Evolutionary conservation across 2,888 invertebrate species (phyloP).

Genomic region (Chamaedrilus cognettii): DNA sequence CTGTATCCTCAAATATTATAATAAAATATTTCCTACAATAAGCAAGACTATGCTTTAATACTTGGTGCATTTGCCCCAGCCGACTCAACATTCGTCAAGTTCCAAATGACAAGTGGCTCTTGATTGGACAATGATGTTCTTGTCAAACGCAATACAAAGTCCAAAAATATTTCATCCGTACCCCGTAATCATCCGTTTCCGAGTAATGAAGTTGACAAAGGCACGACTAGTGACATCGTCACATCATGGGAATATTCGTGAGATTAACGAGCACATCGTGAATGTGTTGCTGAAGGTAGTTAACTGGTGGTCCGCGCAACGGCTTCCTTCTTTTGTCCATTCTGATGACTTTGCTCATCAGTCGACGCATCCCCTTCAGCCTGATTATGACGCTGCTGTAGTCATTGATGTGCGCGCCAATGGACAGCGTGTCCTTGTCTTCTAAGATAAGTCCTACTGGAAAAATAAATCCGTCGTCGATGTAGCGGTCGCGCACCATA

Average conservation of each 20-base stretch:
- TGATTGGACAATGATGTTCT: too few species aligned
- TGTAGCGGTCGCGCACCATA: slow-evolving; percentile 39
- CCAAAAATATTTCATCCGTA: too few species aligned
- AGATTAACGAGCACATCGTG: slow-evolving; percentile 33
- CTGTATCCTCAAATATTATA: too few species aligned
- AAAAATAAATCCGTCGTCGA: slow-evolving; percentile 43
- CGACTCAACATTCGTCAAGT: too few species aligned
- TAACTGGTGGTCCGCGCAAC: slow-evolving; percentile 34
- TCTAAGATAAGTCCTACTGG: slow-evolving; percentile 42
- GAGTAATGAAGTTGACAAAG: too few species aligned
- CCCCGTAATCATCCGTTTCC: too few species aligned
- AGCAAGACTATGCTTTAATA: too few species aligned
- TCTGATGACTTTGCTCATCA: slow-evolving; percentile 35
- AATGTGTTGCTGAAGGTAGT: slow-evolving; percentile 38
- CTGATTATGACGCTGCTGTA: slow-evolving; percentile 39
- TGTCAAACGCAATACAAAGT: too few species aligned
- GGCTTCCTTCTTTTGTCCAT: slow-evolving; percentile 27
- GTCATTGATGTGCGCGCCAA: slow-evolving; percentile 44
- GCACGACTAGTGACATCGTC: too few species aligned
- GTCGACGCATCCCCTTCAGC: slow-evolving; percentile 30
- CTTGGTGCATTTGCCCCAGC: too few species aligned
- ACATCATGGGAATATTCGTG: slow-evolving; percentile 22
- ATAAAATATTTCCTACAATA: too few species aligned
- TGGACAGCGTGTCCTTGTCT: slow-evolving; percentile 32
- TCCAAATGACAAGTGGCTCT: too few species aligned